phyloP scores from a whole-genome alignment of 2,113 vertebrate genomes.

The Phoenicopterus ruber region DNA sequence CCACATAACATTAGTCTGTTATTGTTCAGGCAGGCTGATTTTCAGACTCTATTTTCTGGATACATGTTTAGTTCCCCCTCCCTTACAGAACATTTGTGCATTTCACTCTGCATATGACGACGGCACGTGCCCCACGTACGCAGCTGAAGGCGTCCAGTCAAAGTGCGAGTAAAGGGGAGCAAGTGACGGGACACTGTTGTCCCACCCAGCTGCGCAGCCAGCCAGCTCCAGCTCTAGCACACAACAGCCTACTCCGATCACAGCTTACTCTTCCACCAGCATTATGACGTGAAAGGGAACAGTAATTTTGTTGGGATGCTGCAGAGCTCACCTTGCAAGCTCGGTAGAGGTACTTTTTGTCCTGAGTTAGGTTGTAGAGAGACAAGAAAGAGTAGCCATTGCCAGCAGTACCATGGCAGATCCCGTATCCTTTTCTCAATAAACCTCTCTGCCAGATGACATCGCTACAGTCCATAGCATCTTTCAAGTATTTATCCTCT shows the following conservation, averaged over 20 bases:
- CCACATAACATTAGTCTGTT: neutral
- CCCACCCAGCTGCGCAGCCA: neutral
- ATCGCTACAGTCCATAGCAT: conserved; percentile 90
- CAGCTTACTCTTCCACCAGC: fast-evolving
- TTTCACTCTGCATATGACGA: neutral
- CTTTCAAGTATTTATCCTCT: conserved; percentile 96
- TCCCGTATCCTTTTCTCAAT: conserved; percentile 91
- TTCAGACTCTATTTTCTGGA: neutral
- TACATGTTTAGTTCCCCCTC: neutral
- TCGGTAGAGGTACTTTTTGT: conserved; percentile 92
- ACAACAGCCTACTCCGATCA: neutral
- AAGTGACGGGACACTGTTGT: neutral
- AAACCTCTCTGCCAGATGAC: conserved; percentile 96
- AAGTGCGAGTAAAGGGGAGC: neutral
- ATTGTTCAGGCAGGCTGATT: neutral
- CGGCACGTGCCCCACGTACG: fast-evolving
- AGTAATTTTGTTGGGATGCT: neutral
- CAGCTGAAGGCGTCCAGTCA: fast-evolving
- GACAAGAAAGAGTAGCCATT: conserved; percentile 93
- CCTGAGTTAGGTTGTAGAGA: conserved; percentile 88
- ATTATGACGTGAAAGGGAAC: neutral
- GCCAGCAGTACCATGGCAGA: conserved; percentile 93
- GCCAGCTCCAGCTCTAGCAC: neutral
- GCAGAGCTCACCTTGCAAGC: conserved; percentile 86
- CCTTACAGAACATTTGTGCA: neutral